Evolutionary conservation across 2,888 invertebrate species (phyloP).

Genomic region (Scaptomyza parva): DNA sequence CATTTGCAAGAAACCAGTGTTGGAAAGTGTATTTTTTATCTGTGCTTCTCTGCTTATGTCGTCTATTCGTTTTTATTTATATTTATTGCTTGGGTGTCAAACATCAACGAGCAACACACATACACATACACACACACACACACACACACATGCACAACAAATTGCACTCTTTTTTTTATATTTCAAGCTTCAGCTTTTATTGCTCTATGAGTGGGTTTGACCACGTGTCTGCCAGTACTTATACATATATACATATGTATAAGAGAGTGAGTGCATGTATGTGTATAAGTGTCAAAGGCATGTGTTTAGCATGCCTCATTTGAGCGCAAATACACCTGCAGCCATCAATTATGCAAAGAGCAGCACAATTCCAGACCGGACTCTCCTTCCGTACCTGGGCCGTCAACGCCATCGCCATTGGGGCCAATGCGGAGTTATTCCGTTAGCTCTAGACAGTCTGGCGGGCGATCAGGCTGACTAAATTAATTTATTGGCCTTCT

Average conservation of each 20-base stretch:
- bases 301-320: slow-evolving; percentile 79
- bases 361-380: slow-evolving; percentile 33
- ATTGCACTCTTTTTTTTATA: slow-evolving; percentile 43
- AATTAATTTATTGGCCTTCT: slow-evolving; percentile 78
- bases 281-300: slow-evolving; percentile 75
- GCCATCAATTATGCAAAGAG: slow-evolving; percentile 80
- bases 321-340: slow-evolving; percentile 80
- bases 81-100: slow-evolving; percentile 45
- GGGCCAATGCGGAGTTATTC: slow-evolving; percentile 41
- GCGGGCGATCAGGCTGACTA: slow-evolving; percentile 43
- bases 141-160: slow-evolving; percentile 17
- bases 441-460: slow-evolving; percentile 5
- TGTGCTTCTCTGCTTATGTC: slow-evolving; percentile 33
- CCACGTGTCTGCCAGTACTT: slow-evolving; percentile 2
- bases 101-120: slow-evolving; percentile 37
- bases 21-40: slow-evolving; percentile 13
- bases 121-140: slow-evolving; percentile 4
- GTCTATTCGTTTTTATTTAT: slow-evolving; percentile 52
- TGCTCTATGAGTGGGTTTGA: slow-evolving; percentile 39
- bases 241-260: background rate
- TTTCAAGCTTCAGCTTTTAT: slow-evolving; percentile 53
- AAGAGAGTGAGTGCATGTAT: slow-evolving; percentile 18
- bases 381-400: slow-evolving; percentile 6
- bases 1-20: background rate
- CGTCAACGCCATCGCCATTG: slow-evolving; percentile 37